Evolutionary conservation across 92 coral and sea anemone species (phyloP).

Genomic region (Epizoanthus scotinus): DNA sequence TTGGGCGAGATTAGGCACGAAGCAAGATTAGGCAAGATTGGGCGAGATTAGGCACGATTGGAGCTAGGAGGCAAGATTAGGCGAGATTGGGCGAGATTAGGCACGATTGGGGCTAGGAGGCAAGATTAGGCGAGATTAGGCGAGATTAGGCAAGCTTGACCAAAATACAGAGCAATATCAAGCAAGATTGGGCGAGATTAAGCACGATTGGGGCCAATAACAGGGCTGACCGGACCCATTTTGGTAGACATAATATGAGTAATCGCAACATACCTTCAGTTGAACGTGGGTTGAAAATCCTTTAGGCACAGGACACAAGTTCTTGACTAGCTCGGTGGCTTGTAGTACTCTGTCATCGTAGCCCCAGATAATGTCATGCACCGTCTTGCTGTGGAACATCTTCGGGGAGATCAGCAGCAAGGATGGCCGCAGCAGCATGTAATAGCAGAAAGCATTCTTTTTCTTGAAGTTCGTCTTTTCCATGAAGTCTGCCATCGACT

Average conservation of each 20-base stretch:
- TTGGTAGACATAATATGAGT: background rate
- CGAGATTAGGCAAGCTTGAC: no score
- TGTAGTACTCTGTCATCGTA: slow-evolving; percentile 60
- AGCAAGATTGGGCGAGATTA: no score
- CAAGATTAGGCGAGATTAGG: no score
- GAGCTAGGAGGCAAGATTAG: background rate
- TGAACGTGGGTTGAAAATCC: slow-evolving; percentile 67
- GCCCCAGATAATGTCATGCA: slow-evolving; percentile 86
- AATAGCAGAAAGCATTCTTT: slow-evolving; percentile 12
- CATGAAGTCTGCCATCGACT: slow-evolving; percentile 38
- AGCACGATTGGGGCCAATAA: no score
- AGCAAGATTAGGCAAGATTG: no score
- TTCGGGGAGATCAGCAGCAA: slow-evolving; percentile 10
- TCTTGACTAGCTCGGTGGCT: background rate
- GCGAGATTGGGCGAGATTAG: no score
- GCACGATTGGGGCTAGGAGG: no score
- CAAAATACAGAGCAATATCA: no score
- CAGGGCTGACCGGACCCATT: no score
- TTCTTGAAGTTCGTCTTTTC: slow-evolving; percentile 24
- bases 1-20: no score
- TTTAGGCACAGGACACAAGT: slow-evolving; percentile 57
- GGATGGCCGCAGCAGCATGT: slow-evolving; percentile 27
- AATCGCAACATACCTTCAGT: slow-evolving; percentile 60
- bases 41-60: no score
- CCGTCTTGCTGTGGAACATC: slow-evolving; percentile 70